phyloP scores from a whole-genome alignment of 2,113 vertebrate genomes.

The Mormoops blainvillei region DNA sequence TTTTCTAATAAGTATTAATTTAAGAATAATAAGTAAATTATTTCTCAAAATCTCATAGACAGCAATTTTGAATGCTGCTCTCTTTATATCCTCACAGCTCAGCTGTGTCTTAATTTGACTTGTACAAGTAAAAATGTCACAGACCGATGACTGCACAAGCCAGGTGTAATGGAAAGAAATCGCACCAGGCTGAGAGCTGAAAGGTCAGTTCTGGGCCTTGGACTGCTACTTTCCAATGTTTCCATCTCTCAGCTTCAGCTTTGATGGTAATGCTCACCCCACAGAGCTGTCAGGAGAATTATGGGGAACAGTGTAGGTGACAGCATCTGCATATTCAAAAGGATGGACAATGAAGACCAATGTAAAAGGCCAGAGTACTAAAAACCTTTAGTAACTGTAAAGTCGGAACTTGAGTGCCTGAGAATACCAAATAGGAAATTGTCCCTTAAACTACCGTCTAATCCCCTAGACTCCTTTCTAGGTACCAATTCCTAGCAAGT shows the following conservation, averaged over 20 bases:
- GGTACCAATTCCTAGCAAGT: background rate
- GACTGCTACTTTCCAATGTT: background rate
- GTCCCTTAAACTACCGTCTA: background rate
- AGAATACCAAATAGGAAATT: background rate
- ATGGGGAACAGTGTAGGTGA: background rate
- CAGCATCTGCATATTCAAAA: background rate
- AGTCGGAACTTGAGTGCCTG: background rate
- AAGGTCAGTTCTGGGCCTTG: background rate
- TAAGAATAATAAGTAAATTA: background rate
- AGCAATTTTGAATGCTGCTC: background rate
- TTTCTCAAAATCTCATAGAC: background rate
- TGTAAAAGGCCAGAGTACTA: background rate
- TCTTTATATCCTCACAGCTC: background rate
- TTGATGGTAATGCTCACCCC: background rate
- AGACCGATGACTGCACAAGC: background rate
- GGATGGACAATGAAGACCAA: background rate
- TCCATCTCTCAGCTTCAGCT: background rate
- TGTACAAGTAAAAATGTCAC: background rate
- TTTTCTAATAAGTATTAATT: constrained; percentile 7
- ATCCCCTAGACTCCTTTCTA: background rate
- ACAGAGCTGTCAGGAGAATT: background rate
- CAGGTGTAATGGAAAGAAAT: background rate
- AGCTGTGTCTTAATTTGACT: background rate
- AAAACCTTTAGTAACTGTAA: background rate
- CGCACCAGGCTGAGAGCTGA: background rate